Evolutionary conservation across 2,888 invertebrate genomes (phyloP), one percentile per base, ranked within the genome.

Genomic region (Agrenia bidenticulata): DNA sequence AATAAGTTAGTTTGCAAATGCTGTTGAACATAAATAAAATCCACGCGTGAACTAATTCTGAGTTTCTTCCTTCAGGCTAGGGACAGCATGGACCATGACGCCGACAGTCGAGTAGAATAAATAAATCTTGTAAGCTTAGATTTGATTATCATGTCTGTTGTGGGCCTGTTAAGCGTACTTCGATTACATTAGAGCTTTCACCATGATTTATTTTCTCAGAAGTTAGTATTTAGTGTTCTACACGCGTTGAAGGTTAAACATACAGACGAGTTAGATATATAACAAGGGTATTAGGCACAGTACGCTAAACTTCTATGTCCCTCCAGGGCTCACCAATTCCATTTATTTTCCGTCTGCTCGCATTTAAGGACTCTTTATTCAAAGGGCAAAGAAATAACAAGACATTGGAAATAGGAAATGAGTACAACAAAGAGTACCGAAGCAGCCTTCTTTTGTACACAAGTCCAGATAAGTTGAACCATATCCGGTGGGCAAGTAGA

Each of bases 81-180:
- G 32, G 11, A 11, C 32, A 32, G 4, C 32, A 32, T 32, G 32
- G 32, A 32, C 32, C 32, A 32, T 11, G 27, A 39, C 5, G 56
- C 58, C 58, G 58, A 58, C 58, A 58, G 23, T 7, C 17, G 57
- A 57, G n/a, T 57, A 45, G 58, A 58, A 58, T 41, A 58, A 58
- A 58, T 58, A 58, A 58, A 58, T 58, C 58, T 42, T 42, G 26
- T 19, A 42, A 58, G 49, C 41, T 58, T 45, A 17, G 51, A 58
- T 58, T 26, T 23, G 24, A 58, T 58, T 58, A 58, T 58, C 45
- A 42, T 49, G 23, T 51, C 23, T 19, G 51, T 51, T 24, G 45
- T 45, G 19, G 19, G 58, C 41, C 37, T 27, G 21, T 49, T 5
- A 26, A 58, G 45, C 19, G 15, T 26, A 45, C 26, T 58, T 49